Percentiles rank a stretch among this genome's conserved stretches.
Evolutionary conservation across 2,888 invertebrate genomes (phyloP).

Genomic region (Hermaeophaga mercurialis): DNA sequence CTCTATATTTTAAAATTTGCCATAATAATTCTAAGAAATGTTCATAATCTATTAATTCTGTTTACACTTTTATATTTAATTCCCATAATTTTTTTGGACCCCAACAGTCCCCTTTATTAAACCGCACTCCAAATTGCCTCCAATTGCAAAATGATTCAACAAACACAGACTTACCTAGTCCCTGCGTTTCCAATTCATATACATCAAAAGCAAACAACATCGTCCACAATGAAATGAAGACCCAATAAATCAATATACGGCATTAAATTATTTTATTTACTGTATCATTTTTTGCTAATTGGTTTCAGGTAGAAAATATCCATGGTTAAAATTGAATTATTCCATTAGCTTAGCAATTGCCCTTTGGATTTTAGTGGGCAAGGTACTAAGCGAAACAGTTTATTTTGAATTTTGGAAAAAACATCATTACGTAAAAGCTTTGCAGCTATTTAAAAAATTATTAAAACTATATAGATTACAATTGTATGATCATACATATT

Average conservation of each 20-base stretch:
- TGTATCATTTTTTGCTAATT: conserved; percentile 28
- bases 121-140: conserved; percentile 4
- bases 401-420: too few relatives aligned
- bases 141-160: conserved; percentile 10
- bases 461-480: too few relatives aligned
- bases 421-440: too few relatives aligned
- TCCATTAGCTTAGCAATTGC: conserved; percentile 16
- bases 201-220: conserved; percentile 13
- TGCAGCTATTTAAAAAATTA: too few relatives aligned
- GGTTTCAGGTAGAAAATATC: conserved; percentile 24
- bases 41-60: too few relatives aligned
- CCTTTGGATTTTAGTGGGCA: neutral
- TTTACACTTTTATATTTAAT: too few relatives aligned
- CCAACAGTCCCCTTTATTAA: conserved; percentile 3
- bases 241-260: conserved; percentile 22
- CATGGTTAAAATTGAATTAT: conserved; percentile 21
- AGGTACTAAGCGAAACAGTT: too few relatives aligned
- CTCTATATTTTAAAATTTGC: too few relatives aligned
- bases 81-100: too few relatives aligned
- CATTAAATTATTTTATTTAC: conserved; percentile 27
- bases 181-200: conserved; percentile 3
- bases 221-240: conserved; percentile 22
- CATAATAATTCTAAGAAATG: too few relatives aligned
- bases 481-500: too few relatives aligned
- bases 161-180: conserved; percentile 7